Evolutionary conservation across 2,113 vertebrate genomes (phyloP).

Genomic region (Pomatostomus ruficeps): DNA sequence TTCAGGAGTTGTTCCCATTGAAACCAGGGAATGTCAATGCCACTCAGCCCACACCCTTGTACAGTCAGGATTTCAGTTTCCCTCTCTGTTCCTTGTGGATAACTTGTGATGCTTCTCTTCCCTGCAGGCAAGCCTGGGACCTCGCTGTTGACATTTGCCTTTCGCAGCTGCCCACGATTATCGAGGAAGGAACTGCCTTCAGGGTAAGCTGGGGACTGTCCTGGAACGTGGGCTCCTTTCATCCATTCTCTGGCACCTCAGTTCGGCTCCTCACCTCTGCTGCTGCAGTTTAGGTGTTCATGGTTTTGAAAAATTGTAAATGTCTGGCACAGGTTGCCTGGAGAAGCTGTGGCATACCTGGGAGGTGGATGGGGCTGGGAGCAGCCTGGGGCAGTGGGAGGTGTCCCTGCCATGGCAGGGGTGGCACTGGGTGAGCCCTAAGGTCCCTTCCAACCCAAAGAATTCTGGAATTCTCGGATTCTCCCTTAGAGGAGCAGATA

Average conservation of each 20-base stretch:
- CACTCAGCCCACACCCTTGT: background rate
- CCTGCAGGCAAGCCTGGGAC: conserved; percentile 94
- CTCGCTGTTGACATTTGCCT: conserved; percentile 98
- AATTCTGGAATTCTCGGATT: background rate
- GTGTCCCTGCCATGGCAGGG: background rate
- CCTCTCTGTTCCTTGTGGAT: rapidly evolving
- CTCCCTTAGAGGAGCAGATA: background rate
- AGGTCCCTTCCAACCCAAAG: background rate
- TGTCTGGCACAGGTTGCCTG: background rate
- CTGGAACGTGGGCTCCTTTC: background rate
- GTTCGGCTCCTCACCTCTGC: rapidly evolving
- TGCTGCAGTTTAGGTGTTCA: rapidly evolving
- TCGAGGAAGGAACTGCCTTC: conserved; percentile 95
- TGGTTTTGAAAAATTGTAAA: rapidly evolving
- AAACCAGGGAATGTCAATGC: background rate
- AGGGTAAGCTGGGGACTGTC: conserved; percentile 76
- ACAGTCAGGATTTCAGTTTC: background rate
- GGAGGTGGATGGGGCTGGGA: background rate
- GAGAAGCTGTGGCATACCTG: background rate
- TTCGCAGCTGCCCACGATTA: conserved; percentile 96
- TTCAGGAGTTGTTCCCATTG: background rate
- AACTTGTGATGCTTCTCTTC: background rate
- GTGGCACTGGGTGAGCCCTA: background rate
- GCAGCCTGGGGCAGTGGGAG: background rate
- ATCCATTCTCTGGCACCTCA: rapidly evolving